Percentiles rank a stretch among this genome's conserved stretches.
phyloP scores from a whole-genome alignment of 2,113 vertebrate genomes.

The Dicrurus megarhynchus region DNA sequence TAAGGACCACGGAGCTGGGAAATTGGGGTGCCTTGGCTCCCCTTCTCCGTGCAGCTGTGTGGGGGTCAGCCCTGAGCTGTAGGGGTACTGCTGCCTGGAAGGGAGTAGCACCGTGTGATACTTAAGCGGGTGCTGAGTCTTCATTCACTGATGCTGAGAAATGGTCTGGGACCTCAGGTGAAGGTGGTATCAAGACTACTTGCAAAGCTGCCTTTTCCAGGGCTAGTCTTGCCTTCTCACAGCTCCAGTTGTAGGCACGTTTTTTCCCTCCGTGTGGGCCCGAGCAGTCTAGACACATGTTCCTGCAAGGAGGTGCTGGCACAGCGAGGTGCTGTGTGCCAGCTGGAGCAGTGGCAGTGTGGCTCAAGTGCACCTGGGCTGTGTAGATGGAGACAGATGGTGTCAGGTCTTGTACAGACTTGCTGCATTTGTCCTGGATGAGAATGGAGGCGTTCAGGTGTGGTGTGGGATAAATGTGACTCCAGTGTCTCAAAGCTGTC shows the following conservation, averaged over 20 bases:
- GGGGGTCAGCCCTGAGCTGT: neutral
- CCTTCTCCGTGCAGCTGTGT: fast-evolving
- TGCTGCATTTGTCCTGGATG: neutral
- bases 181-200: neutral
- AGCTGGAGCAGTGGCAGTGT: neutral
- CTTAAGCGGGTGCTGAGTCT: neutral
- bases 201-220: neutral
- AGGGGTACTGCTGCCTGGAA: neutral
- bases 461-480: neutral
- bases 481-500: neutral
- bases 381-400: neutral
- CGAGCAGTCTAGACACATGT: neutral
- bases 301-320: neutral
- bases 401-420: neutral
- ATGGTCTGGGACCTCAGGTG: neutral
- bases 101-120: fast-evolving
- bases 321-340: neutral
- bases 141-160: neutral
- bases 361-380: neutral
- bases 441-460: neutral
- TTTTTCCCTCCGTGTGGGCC: neutral
- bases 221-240: neutral
- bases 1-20: neutral
- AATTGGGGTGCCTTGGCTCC: neutral
- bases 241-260: neutral